Percentiles rank a stretch among this genome's conserved stretches.
Conservation (phyloP, 2,113 vertebrate species). For the Brachionichthys hirsutus region DNA sequence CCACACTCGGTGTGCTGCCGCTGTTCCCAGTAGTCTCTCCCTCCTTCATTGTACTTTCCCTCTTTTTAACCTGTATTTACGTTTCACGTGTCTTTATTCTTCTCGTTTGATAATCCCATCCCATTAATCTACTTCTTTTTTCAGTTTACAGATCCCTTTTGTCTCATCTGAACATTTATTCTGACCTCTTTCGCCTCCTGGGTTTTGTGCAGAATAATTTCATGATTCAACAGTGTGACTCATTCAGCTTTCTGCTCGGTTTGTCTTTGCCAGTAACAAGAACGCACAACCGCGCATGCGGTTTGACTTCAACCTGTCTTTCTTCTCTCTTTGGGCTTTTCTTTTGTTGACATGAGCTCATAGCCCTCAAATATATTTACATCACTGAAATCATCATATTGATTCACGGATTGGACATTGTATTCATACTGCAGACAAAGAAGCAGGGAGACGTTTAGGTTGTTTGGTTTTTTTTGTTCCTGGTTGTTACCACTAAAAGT, state of each 20-base stretch:
- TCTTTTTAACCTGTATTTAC: slow-evolving; percentile 10
- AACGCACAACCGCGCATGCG: not conserved
- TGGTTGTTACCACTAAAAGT: not conserved
- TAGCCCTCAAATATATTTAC: slow-evolving; percentile 19
- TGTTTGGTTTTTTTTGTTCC: not conserved
- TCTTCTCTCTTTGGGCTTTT: slow-evolving; percentile 2
- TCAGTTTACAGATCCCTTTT: not conserved
- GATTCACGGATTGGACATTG: slow-evolving; percentile 16
- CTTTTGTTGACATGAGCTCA: slow-evolving; percentile 33
- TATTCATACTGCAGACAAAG: slow-evolving; percentile 50
- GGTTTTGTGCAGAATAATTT: not conserved
- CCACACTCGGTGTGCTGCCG: not conserved
- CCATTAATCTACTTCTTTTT: not conserved
- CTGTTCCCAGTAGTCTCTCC: slow-evolving; percentile 12
- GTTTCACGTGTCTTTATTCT: slow-evolving; percentile 1
- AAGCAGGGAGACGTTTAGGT: slow-evolving; percentile 18
- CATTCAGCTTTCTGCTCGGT: slow-evolving; percentile 26
- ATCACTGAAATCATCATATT: slow-evolving; percentile 27
- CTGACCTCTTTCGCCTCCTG: not conserved
- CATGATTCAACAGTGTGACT: slow-evolving; percentile 33
- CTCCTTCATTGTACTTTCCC: slow-evolving; percentile 15
- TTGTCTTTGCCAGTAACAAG: slow-evolving; percentile 42
- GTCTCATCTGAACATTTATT: not conserved
- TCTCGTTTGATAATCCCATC: not conserved
- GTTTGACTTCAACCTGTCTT: slow-evolving; percentile 25